These are phyloP conservation scores for Lysandra coridon DNA, from an alignment of 2,888 invertebrate species.

Conservation along the genomic window DNA sequence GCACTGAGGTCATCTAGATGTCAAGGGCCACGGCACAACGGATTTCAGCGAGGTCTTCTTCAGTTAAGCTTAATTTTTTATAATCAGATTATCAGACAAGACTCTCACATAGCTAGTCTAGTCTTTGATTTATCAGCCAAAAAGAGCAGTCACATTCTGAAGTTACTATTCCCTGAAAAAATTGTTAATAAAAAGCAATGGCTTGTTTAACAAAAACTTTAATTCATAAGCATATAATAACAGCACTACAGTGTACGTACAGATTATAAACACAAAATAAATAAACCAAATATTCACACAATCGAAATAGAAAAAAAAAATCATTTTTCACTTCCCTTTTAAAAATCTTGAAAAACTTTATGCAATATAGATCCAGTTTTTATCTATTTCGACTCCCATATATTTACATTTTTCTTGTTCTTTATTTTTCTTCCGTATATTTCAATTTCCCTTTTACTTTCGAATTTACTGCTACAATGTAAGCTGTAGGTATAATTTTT, in stretches of 20 bases:
- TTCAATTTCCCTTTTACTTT: background rate
- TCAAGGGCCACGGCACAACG: too few relatives aligned
- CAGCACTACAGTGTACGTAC: conserved; percentile 50
- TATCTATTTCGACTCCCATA: background rate
- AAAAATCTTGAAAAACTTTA: background rate
- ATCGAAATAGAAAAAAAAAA: conserved; percentile 5
- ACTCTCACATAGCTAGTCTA: background rate
- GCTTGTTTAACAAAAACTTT: conserved; percentile 61
- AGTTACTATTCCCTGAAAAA: background rate
- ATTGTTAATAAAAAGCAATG: background rate
- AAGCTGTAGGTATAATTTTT: background rate
- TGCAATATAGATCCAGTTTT: background rate
- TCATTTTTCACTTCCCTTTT: background rate
- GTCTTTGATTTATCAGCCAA: background rate
- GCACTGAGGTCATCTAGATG: too few relatives aligned
- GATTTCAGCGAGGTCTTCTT: too few relatives aligned
- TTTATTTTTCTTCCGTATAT: background rate
- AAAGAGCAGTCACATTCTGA: background rate
- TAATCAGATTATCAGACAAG: background rate
- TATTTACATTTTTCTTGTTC: conserved; percentile 8
- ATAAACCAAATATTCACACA: conserved; percentile 45
- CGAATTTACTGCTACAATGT: background rate
- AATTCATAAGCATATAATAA: conserved; percentile 63
- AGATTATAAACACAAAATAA: conserved; percentile 36
- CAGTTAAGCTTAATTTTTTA: background rate